Conservation (phyloP, 2,888 invertebrate genomes). For the Trachelus troglodyta region DNA sequence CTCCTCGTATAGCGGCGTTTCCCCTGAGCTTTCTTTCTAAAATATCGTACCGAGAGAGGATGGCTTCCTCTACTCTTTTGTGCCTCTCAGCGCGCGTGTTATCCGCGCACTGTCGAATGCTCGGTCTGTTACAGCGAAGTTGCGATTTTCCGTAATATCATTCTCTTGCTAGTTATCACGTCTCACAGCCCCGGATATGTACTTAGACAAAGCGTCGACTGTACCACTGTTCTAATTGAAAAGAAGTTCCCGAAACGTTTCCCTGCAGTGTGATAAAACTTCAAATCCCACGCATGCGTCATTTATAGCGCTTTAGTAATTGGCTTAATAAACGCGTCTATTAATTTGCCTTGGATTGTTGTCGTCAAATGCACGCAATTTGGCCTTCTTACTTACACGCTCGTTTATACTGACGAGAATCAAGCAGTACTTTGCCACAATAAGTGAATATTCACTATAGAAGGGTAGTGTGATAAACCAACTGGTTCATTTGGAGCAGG, state of each 20-base stretch:
- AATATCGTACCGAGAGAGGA: too few relatives aligned
- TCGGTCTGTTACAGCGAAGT: too few relatives aligned
- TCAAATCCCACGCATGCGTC: neutral
- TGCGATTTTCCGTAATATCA: too few relatives aligned
- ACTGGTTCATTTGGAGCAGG: neutral
- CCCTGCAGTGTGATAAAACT: neutral
- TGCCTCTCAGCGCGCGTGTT: too few relatives aligned
- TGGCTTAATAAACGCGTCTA: conserved; percentile 19
- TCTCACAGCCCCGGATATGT: too few relatives aligned
- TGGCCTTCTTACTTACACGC: neutral
- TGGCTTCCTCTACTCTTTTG: too few relatives aligned
- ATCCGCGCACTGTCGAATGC: too few relatives aligned
- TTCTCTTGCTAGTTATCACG: too few relatives aligned
- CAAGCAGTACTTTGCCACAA: neutral
- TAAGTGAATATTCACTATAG: neutral
- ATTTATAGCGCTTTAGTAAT: conserved; percentile 11
- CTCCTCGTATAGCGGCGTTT: too few relatives aligned
- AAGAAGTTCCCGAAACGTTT: neutral
- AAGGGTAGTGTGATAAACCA: neutral
- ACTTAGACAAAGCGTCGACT: too few relatives aligned
- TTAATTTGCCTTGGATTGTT: conserved; percentile 18
- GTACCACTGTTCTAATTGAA: conserved; percentile 22
- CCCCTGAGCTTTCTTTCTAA: too few relatives aligned
- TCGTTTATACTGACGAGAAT: neutral
- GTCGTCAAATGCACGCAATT: neutral